Conservation (phyloP, 1,140 invertebrate species). For the Formica selysi region DNA sequence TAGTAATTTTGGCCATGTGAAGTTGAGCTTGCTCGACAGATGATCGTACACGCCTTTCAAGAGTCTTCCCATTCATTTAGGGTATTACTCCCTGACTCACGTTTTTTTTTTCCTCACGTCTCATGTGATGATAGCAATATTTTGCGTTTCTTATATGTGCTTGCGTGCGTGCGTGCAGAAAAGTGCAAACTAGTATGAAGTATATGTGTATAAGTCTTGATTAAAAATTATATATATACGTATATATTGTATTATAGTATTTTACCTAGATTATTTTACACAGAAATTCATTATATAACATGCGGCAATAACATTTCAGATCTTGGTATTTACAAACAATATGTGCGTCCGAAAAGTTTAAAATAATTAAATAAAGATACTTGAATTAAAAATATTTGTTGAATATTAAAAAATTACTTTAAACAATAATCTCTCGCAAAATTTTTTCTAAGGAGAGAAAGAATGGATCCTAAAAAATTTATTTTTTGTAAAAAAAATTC, state of each 20-base stretch:
- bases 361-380: not conserved
- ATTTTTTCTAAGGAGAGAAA: not conserved
- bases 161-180: not conserved
- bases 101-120: conserved; percentile 38
- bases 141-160: conserved; percentile 30
- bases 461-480: not conserved
- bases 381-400: not conserved
- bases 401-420: not conserved
- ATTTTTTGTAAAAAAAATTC: not conserved
- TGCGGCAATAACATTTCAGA: not conserved
- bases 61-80: conserved; percentile 34
- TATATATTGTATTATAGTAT: not conserved
- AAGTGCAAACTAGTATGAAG: not conserved
- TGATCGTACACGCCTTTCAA: conserved; percentile 5
- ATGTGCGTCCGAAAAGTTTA: not conserved
- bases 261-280: conserved; percentile 1
- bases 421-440: not conserved
- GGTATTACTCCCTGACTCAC: conserved; percentile 8
- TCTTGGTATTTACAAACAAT: not conserved
- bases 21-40: conserved; percentile 38
- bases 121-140: conserved; percentile 32
- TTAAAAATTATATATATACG: too few species aligned
- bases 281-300: not conserved
- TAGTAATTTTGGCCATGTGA: conserved; percentile 45
- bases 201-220: too few species aligned